Percentiles rank a stretch among this genome's conserved stretches.
phyloP scores from a whole-genome alignment of 2,113 vertebrate species.

The Vulpes vulpes region DNA sequence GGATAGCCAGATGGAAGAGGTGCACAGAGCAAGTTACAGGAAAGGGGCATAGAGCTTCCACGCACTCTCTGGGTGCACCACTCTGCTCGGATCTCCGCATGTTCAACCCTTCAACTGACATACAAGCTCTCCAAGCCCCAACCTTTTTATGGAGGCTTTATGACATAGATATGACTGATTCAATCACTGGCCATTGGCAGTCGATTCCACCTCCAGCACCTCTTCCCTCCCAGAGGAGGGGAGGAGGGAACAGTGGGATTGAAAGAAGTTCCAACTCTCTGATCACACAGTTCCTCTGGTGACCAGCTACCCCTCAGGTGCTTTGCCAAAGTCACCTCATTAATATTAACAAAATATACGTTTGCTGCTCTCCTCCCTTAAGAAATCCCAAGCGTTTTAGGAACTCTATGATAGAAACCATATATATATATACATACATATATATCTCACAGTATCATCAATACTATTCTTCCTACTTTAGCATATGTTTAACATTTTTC shows the following conservation, averaged over 20 bases:
- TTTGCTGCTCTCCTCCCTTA: not conserved
- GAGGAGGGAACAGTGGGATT: not conserved
- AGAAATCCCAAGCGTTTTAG: not conserved
- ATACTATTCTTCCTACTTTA: not conserved
- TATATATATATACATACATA: not conserved
- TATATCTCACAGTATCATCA: not conserved
- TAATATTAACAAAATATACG: not conserved
- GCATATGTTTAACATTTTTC: slow-evolving; percentile 10
- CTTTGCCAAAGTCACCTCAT: not conserved
- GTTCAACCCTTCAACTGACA: not conserved
- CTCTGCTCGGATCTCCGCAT: not conserved
- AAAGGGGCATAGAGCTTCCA: not conserved
- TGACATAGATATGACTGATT: not conserved
- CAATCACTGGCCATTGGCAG: not conserved
- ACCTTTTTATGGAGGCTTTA: not conserved
- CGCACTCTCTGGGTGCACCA: not conserved
- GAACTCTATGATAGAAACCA: not conserved
- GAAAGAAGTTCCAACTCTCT: not conserved
- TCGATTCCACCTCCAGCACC: not conserved
- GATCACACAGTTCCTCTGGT: not conserved
- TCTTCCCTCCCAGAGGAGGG: not conserved
- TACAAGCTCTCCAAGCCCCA: not conserved
- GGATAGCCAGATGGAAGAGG: not conserved
- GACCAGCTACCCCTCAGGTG: not conserved
- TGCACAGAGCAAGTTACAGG: not conserved